phyloP scores from a whole-genome alignment of 2,113 vertebrate genomes.

The Bostrychus sinensis region DNA sequence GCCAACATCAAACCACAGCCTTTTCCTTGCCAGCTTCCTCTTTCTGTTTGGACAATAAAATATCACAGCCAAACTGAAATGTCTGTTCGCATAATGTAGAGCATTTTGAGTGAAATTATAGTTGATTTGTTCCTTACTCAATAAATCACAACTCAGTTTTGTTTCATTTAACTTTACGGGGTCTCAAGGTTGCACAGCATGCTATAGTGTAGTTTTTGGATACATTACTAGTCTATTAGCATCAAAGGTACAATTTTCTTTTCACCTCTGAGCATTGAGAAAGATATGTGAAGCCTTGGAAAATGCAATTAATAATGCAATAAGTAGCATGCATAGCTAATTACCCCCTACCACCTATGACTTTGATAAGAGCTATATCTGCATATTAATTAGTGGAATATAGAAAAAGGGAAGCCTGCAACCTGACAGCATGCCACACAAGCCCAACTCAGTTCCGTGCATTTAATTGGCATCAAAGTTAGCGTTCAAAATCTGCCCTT shows the following conservation, averaged over 20 bases:
- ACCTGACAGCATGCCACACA: neutral
- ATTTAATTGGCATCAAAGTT: slow-evolving; percentile 16
- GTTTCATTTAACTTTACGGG: neutral
- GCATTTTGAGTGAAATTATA: neutral
- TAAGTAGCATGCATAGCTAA: neutral
- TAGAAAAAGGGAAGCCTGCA: neutral
- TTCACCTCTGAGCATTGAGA: neutral
- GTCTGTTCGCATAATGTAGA: neutral
- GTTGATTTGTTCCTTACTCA: neutral
- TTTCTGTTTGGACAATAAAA: neutral
- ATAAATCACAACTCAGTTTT: neutral
- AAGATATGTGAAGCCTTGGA: neutral
- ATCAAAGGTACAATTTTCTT: neutral
- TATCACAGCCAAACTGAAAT: slow-evolving; percentile 1
- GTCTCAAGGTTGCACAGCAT: too few relatives aligned
- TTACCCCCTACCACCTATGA: neutral
- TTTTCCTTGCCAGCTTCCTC: neutral
- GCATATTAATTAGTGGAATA: neutral
- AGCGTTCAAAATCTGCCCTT: slow-evolving; percentile 14
- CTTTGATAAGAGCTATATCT: slow-evolving; percentile 2
- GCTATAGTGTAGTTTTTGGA: neutral
- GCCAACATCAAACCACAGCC: neutral
- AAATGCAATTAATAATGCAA: slow-evolving; percentile 6
- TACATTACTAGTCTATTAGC: neutral
- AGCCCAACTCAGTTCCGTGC: neutral